phyloP scores from a whole-genome alignment of 2,113 vertebrate genomes.

The Clarias gariepinus region DNA sequence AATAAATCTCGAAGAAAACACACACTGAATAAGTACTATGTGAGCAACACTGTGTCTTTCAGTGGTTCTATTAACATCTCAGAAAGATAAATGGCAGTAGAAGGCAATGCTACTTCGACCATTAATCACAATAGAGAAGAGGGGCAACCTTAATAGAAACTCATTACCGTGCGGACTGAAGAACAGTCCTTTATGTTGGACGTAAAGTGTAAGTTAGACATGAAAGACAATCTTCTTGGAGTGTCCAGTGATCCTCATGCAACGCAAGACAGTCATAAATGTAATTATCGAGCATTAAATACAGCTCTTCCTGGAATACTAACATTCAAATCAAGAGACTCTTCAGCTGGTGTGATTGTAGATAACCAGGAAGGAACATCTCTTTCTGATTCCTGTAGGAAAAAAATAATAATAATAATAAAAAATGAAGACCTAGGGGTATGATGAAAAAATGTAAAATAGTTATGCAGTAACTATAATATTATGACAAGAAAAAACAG shows the following conservation, averaged over 20 bases:
- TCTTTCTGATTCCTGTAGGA: constrained; percentile 80
- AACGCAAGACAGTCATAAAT: neutral
- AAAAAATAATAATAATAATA: constrained; percentile 8
- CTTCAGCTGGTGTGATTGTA: constrained; percentile 78
- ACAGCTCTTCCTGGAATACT: constrained; percentile 47
- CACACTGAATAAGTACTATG: neutral
- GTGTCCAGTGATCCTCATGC: neutral
- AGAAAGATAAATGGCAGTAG: neutral
- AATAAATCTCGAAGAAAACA: neutral
- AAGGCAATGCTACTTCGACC: neutral
- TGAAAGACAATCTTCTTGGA: too few species aligned
- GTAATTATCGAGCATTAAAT: neutral
- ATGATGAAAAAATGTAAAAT: neutral
- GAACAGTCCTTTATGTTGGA: neutral
- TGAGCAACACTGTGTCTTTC: neutral
- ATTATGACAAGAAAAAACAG: neutral
- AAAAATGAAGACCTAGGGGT: too few species aligned
- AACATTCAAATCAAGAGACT: constrained; percentile 77
- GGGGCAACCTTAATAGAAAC: neutral
- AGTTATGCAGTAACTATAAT: neutral
- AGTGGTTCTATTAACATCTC: neutral
- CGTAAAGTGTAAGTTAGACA: neutral
- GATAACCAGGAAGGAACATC: constrained; percentile 87
- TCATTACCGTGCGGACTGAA: neutral
- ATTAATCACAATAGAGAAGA: neutral